Conservation (phyloP, 2,797 vertebrate genomes). For the Rhabdophis nuchalis region DNA sequence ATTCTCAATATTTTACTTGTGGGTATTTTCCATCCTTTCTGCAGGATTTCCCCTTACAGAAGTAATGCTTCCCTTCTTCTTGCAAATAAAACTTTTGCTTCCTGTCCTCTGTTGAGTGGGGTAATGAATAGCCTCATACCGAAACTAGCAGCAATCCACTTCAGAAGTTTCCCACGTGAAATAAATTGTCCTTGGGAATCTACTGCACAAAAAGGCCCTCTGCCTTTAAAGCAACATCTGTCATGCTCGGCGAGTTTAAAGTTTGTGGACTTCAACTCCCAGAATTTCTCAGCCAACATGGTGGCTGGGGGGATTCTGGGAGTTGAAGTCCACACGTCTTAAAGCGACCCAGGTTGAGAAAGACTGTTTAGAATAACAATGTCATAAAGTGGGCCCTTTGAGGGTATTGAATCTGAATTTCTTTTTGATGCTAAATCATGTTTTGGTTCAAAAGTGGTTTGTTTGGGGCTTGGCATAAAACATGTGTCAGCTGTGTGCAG, state of each 20-base stretch:
- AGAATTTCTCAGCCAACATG: background rate
- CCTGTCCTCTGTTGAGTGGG: background rate
- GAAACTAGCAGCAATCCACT: background rate
- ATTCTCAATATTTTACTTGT: background rate
- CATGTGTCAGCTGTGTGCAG: too few species aligned
- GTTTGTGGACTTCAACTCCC: background rate
- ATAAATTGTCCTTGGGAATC: background rate
- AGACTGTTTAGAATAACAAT: background rate
- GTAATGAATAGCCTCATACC: background rate
- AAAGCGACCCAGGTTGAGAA: background rate
- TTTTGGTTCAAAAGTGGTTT: background rate
- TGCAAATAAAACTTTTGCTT: background rate
- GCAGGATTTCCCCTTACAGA: background rate
- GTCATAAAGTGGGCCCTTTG: background rate
- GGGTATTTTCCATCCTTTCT: background rate
- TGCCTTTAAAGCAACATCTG: background rate
- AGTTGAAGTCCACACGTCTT: background rate
- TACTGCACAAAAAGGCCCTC: background rate
- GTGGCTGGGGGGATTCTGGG: background rate
- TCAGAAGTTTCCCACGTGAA: background rate
- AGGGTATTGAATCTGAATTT: background rate
- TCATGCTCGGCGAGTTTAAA: background rate
- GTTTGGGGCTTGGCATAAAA: background rate
- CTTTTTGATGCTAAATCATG: background rate
- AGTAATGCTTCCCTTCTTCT: background rate